A percentile compares a stretch with the other conserved stretches of the same genome.
Evolutionary conservation across 2,113 vertebrate genomes (phyloP).

Genomic region (Stigmatopora argus): DNA sequence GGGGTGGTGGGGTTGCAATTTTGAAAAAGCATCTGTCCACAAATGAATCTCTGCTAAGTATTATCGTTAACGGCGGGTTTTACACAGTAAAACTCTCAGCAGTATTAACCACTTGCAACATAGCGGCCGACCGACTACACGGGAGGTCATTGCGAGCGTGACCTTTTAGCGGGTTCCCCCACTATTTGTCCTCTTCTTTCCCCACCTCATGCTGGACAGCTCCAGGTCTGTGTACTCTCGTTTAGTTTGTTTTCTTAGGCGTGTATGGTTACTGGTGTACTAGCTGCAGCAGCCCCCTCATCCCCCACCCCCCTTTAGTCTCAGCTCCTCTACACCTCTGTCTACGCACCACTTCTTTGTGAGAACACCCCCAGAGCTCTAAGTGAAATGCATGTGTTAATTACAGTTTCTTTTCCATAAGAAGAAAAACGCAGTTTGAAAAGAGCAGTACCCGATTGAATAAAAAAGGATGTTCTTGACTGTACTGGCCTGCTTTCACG

Average conservation of each 20-base stretch:
- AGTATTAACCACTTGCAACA: constrained; percentile 62
- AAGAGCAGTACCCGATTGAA: constrained; percentile 80
- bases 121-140: constrained; percentile 28
- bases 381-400: constrained; percentile 82
- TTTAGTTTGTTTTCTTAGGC: constrained; percentile 58
- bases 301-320: constrained; percentile 41
- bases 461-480: constrained; percentile 84
- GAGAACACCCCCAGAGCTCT: constrained; percentile 72
- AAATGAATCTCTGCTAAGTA: constrained; percentile 29
- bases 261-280: constrained; percentile 59
- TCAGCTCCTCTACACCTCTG: constrained; percentile 54
- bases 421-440: constrained; percentile 78
- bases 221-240: constrained; percentile 57
- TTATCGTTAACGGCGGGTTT: constrained; percentile 42
- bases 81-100: constrained; percentile 41
- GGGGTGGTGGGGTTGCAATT: constrained; percentile 41
- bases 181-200: constrained; percentile 40
- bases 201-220: constrained; percentile 58
- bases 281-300: constrained; percentile 10
- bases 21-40: constrained; percentile 41
- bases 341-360: constrained; percentile 58
- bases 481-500: constrained; percentile 55
- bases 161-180: constrained; percentile 43
- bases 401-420: constrained; percentile 82
- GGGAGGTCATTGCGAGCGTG: constrained; percentile 40